phyloP scores from a whole-genome alignment of 2,888 invertebrate genomes.

The Leptinotarsa peninsularis region DNA sequence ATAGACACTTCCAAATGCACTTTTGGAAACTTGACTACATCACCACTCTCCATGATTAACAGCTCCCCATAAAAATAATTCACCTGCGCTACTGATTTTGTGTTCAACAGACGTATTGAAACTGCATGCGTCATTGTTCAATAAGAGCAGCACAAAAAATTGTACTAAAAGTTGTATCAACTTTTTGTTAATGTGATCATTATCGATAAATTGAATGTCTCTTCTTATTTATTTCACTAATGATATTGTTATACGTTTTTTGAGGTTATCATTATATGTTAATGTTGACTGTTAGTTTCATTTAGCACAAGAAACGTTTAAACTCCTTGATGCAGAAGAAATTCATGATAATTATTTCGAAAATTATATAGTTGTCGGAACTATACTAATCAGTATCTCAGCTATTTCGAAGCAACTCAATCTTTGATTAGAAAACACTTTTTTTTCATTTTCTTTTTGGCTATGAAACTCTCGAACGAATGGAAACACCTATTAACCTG shows the following conservation, averaged over 20 bases:
- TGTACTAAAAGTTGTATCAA: conserved; percentile 23
- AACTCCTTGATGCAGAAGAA: no score
- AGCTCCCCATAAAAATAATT: background rate
- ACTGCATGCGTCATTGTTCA: conserved; percentile 1
- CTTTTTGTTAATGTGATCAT: conserved; percentile 23
- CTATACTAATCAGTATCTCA: no score
- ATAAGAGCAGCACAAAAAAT: background rate
- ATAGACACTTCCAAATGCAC: background rate
- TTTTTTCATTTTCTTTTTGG: no score
- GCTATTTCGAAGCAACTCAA: no score
- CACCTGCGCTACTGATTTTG: conserved; percentile 1
- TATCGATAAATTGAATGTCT: background rate
- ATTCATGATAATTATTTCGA: no score
- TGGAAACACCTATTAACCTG: no score
- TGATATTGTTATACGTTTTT: conserved; percentile 4
- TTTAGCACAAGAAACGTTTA: background rate
- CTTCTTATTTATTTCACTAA: conserved; percentile 14
- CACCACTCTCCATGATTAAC: background rate
- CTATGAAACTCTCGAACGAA: no score
- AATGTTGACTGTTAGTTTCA: background rate
- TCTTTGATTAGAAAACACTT: no score
- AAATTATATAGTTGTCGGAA: no score
- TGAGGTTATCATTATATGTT: conserved; percentile 9
- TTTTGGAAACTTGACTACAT: background rate
- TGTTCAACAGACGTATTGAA: background rate